Evolutionary conservation across 2,888 invertebrate species (phyloP).

Genomic region (Spisula subtruncata): DNA sequence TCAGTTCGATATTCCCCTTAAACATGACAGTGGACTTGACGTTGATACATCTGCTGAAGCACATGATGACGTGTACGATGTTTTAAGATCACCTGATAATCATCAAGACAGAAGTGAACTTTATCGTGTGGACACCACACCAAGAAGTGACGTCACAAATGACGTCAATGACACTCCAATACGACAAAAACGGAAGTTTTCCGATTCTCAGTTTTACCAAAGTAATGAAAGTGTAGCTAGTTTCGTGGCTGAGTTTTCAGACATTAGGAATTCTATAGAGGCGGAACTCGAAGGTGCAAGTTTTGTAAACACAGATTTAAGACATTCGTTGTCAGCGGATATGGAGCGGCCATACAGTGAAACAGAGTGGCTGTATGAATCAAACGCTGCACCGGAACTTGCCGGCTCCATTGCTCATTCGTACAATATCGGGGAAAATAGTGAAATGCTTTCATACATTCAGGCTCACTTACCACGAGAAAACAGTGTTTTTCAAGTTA

Average conservation of each 20-base stretch:
- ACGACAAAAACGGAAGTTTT: constrained; percentile 1
- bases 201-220: constrained; percentile 38
- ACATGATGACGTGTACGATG: constrained; percentile 64
- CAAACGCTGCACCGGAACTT: constrained; percentile 70
- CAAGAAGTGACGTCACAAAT: constrained; percentile 24
- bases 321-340: constrained; percentile 71
- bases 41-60: constrained; percentile 67
- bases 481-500: constrained; percentile 62
- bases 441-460: constrained; percentile 79
- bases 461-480: constrained; percentile 76
- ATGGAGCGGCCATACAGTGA: constrained; percentile 62
- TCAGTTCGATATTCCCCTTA: constrained; percentile 49
- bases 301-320: constrained; percentile 70
- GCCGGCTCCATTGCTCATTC: constrained; percentile 81
- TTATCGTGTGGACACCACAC: constrained; percentile 46
- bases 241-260: constrained; percentile 67
- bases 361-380: constrained; percentile 67
- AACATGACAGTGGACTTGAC: constrained; percentile 77
- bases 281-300: constrained; percentile 73
- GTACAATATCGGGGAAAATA: constrained; percentile 79
- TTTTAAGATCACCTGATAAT: constrained; percentile 52
- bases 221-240: constrained; percentile 57
- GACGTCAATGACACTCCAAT: constrained; percentile 17
- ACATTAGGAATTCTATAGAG: constrained; percentile 69
- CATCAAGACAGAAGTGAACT: constrained; percentile 55